These are phyloP conservation scores for Brachionus calyciflorus DNA, from an alignment of 1,140 invertebrate genomes.

Conservation along the genomic window DNA sequence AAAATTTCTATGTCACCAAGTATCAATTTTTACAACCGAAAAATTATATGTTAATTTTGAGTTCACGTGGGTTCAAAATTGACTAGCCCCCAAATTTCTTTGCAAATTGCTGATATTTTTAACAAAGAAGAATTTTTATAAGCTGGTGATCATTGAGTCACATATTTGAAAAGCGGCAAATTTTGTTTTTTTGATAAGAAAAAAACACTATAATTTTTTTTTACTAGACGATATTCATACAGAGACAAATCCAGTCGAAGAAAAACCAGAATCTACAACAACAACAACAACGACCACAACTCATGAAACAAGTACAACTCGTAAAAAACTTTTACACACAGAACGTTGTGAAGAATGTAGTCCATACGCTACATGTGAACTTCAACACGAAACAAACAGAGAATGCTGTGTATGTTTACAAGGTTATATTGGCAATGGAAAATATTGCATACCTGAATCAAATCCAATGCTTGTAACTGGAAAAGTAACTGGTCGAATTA, in stretches of 20 bases:
- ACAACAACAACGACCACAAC: constrained; percentile 1
- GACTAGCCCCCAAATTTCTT: no score
- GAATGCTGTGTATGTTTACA: constrained; percentile 33
- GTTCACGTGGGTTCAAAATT: no score
- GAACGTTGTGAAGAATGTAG: constrained; percentile 26
- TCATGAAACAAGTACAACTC: neutral
- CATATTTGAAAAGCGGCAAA: no score
- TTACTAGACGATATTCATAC: no score
- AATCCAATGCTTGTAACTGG: neutral
- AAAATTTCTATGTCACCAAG: no score
- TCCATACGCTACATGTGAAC: constrained; percentile 21
- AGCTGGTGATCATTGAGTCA: no score
- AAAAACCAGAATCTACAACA: neutral
- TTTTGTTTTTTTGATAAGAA: no score
- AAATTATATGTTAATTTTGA: no score
- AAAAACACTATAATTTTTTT: no score
- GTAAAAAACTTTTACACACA: neutral
- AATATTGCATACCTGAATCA: constrained; percentile 28
- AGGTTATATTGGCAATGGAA: constrained; percentile 37
- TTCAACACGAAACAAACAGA: neutral
- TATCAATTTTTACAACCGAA: no score
- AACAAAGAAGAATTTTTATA: no score
- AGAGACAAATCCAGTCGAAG: neutral
- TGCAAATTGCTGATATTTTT: no score
- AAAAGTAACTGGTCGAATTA: neutral